These are phyloP conservation scores for Myotis myotis DNA, from an alignment of 2,797 vertebrate genomes.

Conservation along the genomic window DNA sequence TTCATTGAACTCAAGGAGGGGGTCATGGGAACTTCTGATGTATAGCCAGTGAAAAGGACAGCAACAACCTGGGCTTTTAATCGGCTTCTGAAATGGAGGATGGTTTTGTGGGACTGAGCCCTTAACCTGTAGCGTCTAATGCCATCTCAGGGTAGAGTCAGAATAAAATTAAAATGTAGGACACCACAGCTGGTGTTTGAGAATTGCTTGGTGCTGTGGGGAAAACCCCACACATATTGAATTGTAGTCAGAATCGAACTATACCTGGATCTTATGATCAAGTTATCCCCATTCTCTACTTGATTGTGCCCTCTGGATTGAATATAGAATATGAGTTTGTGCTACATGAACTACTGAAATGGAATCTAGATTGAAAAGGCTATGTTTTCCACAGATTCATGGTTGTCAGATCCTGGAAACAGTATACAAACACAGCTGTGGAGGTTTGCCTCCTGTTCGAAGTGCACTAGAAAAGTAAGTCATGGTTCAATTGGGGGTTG, in stretches of 20 bases:
- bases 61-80: not conserved
- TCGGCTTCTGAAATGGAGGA: not conserved
- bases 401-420: conserved; percentile 98
- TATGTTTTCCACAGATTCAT: conserved; percentile 89
- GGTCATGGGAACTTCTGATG: not conserved
- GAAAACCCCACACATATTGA: not conserved
- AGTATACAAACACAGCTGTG: conserved; percentile 97
- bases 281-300: not conserved
- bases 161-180: not conserved
- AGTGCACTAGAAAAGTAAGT: conserved; percentile 96
- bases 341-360: conserved; percentile 2
- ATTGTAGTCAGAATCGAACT: not conserved
- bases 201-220: not conserved
- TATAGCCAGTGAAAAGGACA: not conserved
- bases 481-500: not conserved
- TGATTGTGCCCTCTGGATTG: not conserved
- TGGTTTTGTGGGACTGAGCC: not conserved
- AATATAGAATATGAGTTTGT: conserved; percentile 1
- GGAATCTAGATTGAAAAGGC: conserved; percentile 49
- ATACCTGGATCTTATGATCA: not conserved
- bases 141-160: not conserved
- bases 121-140: not conserved
- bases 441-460: conserved; percentile 96
- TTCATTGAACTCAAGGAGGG: not conserved
- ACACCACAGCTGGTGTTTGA: not conserved